Conservation (phyloP, 2,888 invertebrate species). For the Nowickia ferox region DNA sequence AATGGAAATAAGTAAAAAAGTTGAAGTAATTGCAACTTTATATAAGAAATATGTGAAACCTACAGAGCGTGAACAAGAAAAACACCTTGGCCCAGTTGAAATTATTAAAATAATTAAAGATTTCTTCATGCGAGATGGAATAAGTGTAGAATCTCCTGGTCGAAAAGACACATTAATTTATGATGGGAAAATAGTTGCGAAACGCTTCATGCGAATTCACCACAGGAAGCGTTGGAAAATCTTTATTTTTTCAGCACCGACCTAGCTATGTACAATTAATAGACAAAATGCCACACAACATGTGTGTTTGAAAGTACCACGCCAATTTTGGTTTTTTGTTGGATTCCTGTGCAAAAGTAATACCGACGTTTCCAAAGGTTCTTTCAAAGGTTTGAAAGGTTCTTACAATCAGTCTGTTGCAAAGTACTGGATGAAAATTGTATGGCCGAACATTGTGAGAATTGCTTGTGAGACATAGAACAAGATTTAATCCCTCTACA, state of each 20-base stretch:
- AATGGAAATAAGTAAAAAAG: constrained; percentile 13
- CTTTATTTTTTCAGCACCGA: constrained; percentile 27
- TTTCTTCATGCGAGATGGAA: constrained; percentile 42
- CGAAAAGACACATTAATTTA: constrained; percentile 33
- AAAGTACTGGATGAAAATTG: too few relatives aligned
- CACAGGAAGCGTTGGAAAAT: constrained; percentile 7
- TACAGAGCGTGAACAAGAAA: constrained; percentile 10
- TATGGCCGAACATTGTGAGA: constrained; percentile 27
- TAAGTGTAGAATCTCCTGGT: constrained; percentile 40
- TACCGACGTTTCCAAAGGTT: constrained; percentile 55
- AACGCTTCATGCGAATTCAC: constrained; percentile 30
- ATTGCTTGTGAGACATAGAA: constrained; percentile 27
- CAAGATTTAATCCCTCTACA: constrained; percentile 47
- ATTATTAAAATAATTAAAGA: constrained; percentile 19
- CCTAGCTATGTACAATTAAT: constrained; percentile 17
- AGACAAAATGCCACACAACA: too few relatives aligned
- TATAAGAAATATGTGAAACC: constrained; percentile 24
- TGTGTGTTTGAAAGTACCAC: constrained; percentile 30
- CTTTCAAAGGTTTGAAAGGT: constrained; percentile 35
- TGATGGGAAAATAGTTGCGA: constrained; percentile 41
- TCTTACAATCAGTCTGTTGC: constrained; percentile 44
- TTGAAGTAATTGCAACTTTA: constrained; percentile 2
- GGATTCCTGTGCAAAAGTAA: constrained; percentile 44
- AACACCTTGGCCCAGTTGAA: not conserved
- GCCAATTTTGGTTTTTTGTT: constrained; percentile 58